A percentile compares a stretch with the other conserved stretches of the same genome.
Evolutionary conservation across 2,113 vertebrate species (phyloP).

Genomic region (Oreotrochilus melanogaster): DNA sequence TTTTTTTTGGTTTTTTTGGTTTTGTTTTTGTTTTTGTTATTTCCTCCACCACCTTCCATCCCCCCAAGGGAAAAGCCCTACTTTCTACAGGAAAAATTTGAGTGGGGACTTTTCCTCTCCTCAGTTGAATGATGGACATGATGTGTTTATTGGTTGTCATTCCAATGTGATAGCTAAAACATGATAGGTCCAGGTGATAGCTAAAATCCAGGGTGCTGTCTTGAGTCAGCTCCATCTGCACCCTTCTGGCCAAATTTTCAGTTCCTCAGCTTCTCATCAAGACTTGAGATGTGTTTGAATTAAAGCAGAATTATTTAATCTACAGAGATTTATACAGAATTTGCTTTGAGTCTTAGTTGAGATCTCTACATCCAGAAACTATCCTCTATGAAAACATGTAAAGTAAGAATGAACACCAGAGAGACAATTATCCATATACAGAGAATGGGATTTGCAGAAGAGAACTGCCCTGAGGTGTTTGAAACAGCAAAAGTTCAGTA

Average conservation of each 20-base stretch:
- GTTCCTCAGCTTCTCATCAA: background rate
- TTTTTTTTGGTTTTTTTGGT: no score
- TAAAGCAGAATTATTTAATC: background rate
- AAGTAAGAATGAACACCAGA: background rate
- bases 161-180: background rate
- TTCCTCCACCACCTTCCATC: no score
- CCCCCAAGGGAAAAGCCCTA: rapidly evolving
- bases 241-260: background rate
- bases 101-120: background rate
- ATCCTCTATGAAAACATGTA: background rate
- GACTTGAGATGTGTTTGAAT: background rate
- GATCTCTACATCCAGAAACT: background rate
- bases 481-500: background rate
- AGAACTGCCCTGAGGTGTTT: background rate
- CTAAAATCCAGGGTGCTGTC: background rate
- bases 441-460: background rate
- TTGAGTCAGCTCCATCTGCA: background rate
- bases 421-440: background rate
- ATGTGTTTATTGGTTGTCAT: background rate
- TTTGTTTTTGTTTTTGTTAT: no score
- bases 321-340: background rate
- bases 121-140: background rate
- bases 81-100: background rate
- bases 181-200: background rate
- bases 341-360: background rate